These are phyloP conservation scores for Typhlichthys eigenmanni DNA, from an alignment of 2,797 vertebrate genomes.

Conservation along the genomic window DNA sequence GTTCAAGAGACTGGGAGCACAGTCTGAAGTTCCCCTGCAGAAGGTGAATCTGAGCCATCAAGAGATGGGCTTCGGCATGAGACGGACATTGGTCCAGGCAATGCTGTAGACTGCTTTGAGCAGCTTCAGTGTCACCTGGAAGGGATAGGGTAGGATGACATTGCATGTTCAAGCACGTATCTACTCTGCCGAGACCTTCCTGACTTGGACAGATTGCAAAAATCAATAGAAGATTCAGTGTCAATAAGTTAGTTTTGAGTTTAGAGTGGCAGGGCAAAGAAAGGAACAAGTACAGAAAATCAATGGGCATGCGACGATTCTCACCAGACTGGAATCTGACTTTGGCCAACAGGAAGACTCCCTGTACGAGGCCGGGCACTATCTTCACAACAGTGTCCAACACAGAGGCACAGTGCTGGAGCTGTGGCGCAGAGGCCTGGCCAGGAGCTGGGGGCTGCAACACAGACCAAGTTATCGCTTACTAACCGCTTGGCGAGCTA, in stretches of 20 bases:
- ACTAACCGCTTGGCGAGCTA: neutral
- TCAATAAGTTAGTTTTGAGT: no score
- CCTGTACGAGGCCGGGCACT: slow-evolving; percentile 89
- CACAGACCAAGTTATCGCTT: slow-evolving; percentile 7
- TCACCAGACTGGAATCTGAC: slow-evolving; percentile 92
- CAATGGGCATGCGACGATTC: slow-evolving; percentile 2
- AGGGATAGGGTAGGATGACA: no score
- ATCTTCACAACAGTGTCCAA: slow-evolving; percentile 91
- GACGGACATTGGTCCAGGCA: slow-evolving; percentile 89
- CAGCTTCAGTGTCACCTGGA: slow-evolving; percentile 87
- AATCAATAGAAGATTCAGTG: no score
- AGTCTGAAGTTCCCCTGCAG: slow-evolving; percentile 85
- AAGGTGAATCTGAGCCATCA: slow-evolving; percentile 95
- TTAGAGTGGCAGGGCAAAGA: no score
- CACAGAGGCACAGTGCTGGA: slow-evolving; percentile 86
- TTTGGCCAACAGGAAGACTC: slow-evolving; percentile 87
- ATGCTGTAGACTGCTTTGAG: slow-evolving; percentile 83
- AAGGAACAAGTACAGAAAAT: neutral
- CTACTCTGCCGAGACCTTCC: no score
- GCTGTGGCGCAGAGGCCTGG: slow-evolving; percentile 82
- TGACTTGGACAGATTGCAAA: no score
- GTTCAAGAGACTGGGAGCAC: slow-evolving; percentile 91
- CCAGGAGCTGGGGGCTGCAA: slow-evolving; percentile 83
- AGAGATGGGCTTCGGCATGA: slow-evolving; percentile 88
- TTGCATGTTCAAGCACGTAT: no score